phyloP scores from a whole-genome alignment of 2,113 vertebrate species.

The Neotoma lepida region DNA sequence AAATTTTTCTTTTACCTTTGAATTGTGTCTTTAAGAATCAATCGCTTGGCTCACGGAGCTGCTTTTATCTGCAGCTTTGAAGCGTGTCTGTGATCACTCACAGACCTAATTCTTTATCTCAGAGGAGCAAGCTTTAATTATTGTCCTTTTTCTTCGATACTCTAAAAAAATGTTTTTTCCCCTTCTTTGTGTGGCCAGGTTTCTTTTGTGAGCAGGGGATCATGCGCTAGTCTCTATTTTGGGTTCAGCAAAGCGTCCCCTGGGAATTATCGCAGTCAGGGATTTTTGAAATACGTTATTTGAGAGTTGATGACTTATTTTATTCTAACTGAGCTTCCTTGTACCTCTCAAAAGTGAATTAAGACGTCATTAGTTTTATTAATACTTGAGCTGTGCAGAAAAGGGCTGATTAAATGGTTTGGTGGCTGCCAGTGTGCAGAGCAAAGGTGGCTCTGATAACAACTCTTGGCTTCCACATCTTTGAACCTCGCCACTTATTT shows the following conservation, averaged over 20 bases:
- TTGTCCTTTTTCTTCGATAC: conserved; percentile 65
- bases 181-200: conserved; percentile 48
- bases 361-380: conserved; percentile 61
- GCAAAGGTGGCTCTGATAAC: neutral
- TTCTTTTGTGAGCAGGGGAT: conserved; percentile 68
- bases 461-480: neutral
- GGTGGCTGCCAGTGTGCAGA: neutral
- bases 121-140: conserved; percentile 81
- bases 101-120: conserved; percentile 78
- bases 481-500: conserved; percentile 21
- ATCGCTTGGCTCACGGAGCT: conserved; percentile 78
- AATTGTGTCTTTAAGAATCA: conserved; percentile 83
- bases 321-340: conserved; percentile 12
- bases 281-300: conserved; percentile 70
- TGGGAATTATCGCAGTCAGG: conserved; percentile 68
- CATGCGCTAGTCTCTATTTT: conserved; percentile 66
- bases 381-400: conserved; percentile 37
- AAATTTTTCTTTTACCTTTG: conserved; percentile 81
- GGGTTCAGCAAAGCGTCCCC: conserved; percentile 73
- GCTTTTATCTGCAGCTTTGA: conserved; percentile 83
- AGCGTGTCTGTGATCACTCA: conserved; percentile 81
- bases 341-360: conserved; percentile 63
- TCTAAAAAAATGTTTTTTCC: neutral
- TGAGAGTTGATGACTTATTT: conserved; percentile 68
- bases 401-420: conserved; percentile 42